phyloP scores from a whole-genome alignment of 35 echinoderm and acorn worm species.

The Ophiothrix spiculata region DNA sequence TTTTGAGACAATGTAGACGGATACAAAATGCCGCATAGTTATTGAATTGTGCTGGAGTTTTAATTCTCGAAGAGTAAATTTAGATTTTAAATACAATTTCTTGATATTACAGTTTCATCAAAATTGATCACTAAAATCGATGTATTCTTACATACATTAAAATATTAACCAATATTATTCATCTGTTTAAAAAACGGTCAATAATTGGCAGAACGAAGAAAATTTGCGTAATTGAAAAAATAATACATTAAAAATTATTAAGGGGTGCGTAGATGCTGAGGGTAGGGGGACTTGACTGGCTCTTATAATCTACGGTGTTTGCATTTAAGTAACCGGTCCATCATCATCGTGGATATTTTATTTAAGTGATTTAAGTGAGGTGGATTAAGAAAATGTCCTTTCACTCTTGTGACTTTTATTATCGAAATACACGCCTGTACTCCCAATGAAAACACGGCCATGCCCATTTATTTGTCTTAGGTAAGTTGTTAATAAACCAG shows the following conservation, averaged over 20 bases:
- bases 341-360: background rate
- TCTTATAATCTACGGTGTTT: no score
- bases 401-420: background rate
- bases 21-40: background rate
- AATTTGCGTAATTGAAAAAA: no score
- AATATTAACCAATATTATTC: background rate
- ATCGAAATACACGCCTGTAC: background rate
- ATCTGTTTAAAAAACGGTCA: background rate
- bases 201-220: no score
- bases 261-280: no score
- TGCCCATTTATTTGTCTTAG: background rate
- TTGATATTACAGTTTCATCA: background rate
- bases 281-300: no score
- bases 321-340: background rate
- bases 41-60: background rate
- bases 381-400: background rate
- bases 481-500: background rate
- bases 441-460: background rate
- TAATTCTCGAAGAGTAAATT: background rate
- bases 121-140: background rate
- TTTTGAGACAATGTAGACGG: slow-evolving; percentile 2
- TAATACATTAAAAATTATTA: no score
- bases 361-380: background rate
- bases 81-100: background rate
- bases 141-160: background rate